Evolutionary conservation across 1,140 invertebrate genomes (phyloP), one percentile per base, ranked within the genome.

Genomic region (Geopemphigus sp.): DNA sequence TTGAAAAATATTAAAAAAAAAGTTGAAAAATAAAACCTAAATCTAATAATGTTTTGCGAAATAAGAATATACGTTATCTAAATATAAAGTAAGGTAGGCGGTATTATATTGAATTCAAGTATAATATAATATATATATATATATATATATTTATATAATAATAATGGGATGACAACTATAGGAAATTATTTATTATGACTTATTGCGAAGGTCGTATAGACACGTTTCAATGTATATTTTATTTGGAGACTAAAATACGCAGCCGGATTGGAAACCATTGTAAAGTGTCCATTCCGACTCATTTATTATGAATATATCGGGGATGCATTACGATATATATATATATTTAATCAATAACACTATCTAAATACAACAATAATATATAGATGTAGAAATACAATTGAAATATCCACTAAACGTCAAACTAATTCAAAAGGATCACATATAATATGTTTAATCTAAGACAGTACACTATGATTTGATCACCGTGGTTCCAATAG

Each of bases 291-390:
- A 26, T 29, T 54, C 1, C 19, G 26, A 12, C 68, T 54, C 24
- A 17, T 70, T n/a, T 72, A 29, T 54, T 54, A 26, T 29, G n/a
- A 19, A 17, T 32, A 29, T 17, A 39, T 32, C 3, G 68, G n/a
- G n/a, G 68, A 72, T 72, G 68, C 68, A 72, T 54, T 72, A 72
- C 68, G 54, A 54, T 72, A 32, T 72, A 50, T 50, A 50, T 39
- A 39, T 39, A 39, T 39, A 50, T 50, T 12, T 50, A 53, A 72
- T 54, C 26, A 72, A 54, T 54, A 29, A 54, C 26, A 54, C 68
- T 72, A 72, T 72, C 68, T 72, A 54, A 72, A 53, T 24, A 72
- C 68, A 72, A 72, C 17, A n/a, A 53, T 29, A 54, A 19, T 19
- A 63, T 63, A 32, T 32, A 17, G 29, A 32, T 14, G 11, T 63